phyloP scores from a whole-genome alignment of 2,888 invertebrate species.

The Idaea dimidiata region DNA sequence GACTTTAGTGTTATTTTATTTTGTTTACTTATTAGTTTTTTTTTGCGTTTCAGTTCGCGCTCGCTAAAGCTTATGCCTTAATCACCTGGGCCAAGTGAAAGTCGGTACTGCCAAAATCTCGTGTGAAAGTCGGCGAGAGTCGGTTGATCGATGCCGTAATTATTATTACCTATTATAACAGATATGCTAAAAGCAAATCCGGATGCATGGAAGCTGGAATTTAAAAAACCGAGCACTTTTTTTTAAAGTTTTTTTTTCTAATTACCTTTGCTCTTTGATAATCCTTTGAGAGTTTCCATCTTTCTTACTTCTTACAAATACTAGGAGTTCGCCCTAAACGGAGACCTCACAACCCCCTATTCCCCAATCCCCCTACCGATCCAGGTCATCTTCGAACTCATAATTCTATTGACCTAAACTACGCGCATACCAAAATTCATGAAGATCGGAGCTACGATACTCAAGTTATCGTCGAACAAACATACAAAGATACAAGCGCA shows the following conservation, averaged over 20 bases:
- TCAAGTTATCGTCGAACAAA: too few species aligned
- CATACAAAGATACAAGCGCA: too few species aligned
- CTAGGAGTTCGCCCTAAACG: too few species aligned
- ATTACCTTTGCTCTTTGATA: background rate
- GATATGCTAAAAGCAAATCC: slow-evolving; percentile 76
- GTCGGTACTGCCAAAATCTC: slow-evolving; percentile 75
- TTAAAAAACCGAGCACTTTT: slow-evolving; percentile 34
- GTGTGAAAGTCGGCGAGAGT: slow-evolving; percentile 73
- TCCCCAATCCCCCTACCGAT: too few species aligned
- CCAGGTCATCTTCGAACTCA: too few species aligned
- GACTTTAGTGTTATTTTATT: too few species aligned
- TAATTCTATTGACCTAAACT: too few species aligned
- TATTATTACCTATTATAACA: slow-evolving; percentile 78
- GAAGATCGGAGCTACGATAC: too few species aligned
- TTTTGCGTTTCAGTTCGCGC: background rate
- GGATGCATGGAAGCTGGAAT: slow-evolving; percentile 48
- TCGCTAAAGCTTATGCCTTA: slow-evolving; percentile 7
- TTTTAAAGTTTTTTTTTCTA: background rate
- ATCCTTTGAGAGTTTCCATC: background rate
- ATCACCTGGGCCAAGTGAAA: slow-evolving; percentile 54
- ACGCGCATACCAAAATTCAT: too few species aligned
- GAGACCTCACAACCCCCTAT: too few species aligned
- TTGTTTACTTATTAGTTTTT: too few species aligned
- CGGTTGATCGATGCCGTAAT: slow-evolving; percentile 76
- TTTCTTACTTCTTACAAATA: too few species aligned